Conservation (phyloP, 2,113 vertebrate species). For the Tetrax tetrax region DNA sequence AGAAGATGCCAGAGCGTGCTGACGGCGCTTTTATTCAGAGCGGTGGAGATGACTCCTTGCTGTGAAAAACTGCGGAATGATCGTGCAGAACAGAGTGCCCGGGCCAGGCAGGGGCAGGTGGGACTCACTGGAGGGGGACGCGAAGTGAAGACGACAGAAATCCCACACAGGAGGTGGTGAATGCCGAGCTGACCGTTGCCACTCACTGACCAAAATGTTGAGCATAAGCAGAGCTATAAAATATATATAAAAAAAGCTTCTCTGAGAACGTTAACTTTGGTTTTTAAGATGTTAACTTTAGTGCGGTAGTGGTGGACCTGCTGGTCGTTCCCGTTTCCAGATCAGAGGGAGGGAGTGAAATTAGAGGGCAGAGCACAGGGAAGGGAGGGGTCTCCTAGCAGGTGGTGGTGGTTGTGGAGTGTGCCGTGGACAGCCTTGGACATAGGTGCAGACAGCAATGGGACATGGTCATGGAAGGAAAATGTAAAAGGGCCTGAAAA, state of each 20-base stretch:
- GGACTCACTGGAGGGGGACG: neutral
- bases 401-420: neutral
- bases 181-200: neutral
- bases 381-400: neutral
- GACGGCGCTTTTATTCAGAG: neutral
- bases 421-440: neutral
- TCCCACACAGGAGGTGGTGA: fast-evolving
- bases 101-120: neutral
- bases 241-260: neutral
- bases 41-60: neutral
- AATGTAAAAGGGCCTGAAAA: neutral
- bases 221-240: neutral
- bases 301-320: neutral
- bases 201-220: neutral
- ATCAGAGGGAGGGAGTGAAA: neutral
- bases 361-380: fast-evolving
- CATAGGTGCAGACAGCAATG: no score
- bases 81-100: neutral
- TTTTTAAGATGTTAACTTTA: neutral
- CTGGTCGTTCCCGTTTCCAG: fast-evolving
- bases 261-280: neutral
- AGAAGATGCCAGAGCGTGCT: neutral
- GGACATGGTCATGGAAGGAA: neutral
- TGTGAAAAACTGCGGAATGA: neutral
- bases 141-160: neutral